Evolutionary conservation across 2,888 invertebrate genomes (phyloP).

Genomic region (Phytoseiulus persimilis): DNA sequence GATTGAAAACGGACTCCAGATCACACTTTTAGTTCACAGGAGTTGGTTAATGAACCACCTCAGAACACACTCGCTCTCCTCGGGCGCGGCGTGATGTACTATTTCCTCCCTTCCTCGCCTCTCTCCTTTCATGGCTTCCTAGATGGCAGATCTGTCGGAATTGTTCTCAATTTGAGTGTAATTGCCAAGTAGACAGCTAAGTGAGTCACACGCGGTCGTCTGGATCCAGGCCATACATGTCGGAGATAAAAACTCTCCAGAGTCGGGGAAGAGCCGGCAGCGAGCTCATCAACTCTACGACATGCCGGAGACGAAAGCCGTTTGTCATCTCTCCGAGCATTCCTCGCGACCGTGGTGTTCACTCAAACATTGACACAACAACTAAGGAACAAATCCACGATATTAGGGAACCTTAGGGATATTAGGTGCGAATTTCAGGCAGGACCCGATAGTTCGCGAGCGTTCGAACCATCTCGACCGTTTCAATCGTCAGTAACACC

Average conservation of each 20-base stretch:
- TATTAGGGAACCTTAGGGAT: no score
- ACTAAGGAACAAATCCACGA: no score
- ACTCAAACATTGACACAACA: no score
- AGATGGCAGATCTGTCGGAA: background rate
- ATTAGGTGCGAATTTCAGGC: no score
- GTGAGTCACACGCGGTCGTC: background rate
- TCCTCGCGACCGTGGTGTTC: background rate
- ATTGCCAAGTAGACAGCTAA: background rate
- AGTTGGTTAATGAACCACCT: no score
- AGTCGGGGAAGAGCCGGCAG: background rate
- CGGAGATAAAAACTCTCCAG: background rate
- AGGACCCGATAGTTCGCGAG: no score
- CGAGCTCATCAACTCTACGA: background rate
- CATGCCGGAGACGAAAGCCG: background rate
- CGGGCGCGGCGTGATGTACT: background rate
- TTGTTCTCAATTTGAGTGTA: background rate
- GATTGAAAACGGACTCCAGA: no score
- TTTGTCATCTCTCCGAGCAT: background rate
- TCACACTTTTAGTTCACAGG: no score
- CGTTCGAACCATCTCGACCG: no score
- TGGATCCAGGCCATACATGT: background rate
- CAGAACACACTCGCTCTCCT: no score
- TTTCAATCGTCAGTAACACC: no score
- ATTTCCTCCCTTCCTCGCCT: background rate
- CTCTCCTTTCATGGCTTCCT: background rate